These are phyloP conservation scores for Phortica magna DNA, from an alignment of 2,888 invertebrate genomes.

Conservation along the genomic window DNA sequence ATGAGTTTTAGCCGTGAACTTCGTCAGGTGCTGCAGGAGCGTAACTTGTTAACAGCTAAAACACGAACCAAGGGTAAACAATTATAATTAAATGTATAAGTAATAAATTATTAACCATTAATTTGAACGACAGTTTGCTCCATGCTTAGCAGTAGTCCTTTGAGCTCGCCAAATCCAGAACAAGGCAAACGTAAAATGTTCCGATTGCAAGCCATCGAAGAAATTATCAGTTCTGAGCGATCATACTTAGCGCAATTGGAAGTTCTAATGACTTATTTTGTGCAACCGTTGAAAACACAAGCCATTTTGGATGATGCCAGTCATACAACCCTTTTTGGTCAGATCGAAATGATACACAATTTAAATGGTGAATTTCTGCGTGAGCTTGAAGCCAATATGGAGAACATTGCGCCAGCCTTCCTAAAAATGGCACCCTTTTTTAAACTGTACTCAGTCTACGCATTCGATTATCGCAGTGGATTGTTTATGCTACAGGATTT, in stretches of 20 bases:
- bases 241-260: slow-evolving; percentile 85
- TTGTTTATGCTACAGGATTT: slow-evolving; percentile 81
- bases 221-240: slow-evolving; percentile 85
- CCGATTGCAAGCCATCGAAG: slow-evolving; percentile 82
- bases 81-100: not conserved
- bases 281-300: slow-evolving; percentile 80
- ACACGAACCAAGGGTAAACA: slow-evolving; percentile 80
- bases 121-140: slow-evolving; percentile 78
- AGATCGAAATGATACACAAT: slow-evolving; percentile 82
- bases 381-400: slow-evolving; percentile 80
- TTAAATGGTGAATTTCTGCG: slow-evolving; percentile 82
- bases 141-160: slow-evolving; percentile 78
- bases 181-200: slow-evolving; percentile 73
- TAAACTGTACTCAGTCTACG: slow-evolving; percentile 88
- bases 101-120: not conserved
- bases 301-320: slow-evolving; percentile 79
- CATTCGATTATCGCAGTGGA: slow-evolving; percentile 85
- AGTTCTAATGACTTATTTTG: slow-evolving; percentile 82
- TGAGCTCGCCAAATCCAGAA: slow-evolving; percentile 66
- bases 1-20: slow-evolving; percentile 81
- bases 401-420: slow-evolving; percentile 83
- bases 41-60: slow-evolving; percentile 82
- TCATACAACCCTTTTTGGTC: slow-evolving; percentile 81
- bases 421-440: slow-evolving; percentile 86
- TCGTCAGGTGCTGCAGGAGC: slow-evolving; percentile 81